phyloP scores from a whole-genome alignment of 2,888 invertebrate species.

The Thecophora atra region DNA sequence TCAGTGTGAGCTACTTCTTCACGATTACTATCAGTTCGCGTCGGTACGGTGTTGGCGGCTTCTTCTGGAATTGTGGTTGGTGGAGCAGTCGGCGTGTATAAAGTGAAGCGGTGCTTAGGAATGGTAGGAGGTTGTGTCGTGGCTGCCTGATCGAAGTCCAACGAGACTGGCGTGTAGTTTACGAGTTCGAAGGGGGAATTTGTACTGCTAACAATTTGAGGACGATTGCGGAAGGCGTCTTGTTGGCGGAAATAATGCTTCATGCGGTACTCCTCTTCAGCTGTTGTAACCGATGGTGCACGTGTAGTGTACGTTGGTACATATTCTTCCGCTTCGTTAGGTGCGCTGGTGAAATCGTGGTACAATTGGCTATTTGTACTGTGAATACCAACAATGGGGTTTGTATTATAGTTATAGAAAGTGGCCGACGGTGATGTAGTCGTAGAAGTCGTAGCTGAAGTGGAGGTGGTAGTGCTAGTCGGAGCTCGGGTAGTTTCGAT shows the following conservation, averaged over 20 bases:
- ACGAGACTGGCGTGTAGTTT: slow-evolving; percentile 58
- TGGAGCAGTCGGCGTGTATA: slow-evolving; percentile 56
- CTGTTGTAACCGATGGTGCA: slow-evolving; percentile 51
- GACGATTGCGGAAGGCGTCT: slow-evolving; percentile 63
- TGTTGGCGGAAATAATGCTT: slow-evolving; percentile 65
- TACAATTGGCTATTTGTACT: slow-evolving; percentile 59
- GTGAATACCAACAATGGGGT: slow-evolving; percentile 58
- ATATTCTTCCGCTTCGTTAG: slow-evolving; percentile 46
- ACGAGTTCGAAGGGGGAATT: slow-evolving; percentile 57
- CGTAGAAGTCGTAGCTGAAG: slow-evolving; percentile 67
- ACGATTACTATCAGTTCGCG: slow-evolving; percentile 27
- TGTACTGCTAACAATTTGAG: slow-evolving; percentile 50
- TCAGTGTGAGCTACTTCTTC: slow-evolving; percentile 6
- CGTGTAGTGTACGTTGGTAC: slow-evolving; percentile 55
- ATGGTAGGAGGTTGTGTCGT: slow-evolving; percentile 50
- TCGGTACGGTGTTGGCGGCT: slow-evolving; percentile 50
- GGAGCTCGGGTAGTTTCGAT: slow-evolving; percentile 47
- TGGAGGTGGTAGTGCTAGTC: slow-evolving; percentile 56
- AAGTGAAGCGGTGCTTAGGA: slow-evolving; percentile 56
- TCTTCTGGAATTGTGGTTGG: slow-evolving; percentile 54
- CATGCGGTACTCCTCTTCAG: slow-evolving; percentile 60
- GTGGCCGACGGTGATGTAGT: slow-evolving; percentile 62
- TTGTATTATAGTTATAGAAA: slow-evolving; percentile 56
- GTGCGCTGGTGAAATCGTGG: slow-evolving; percentile 50
- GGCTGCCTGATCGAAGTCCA: slow-evolving; percentile 56